These are phyloP conservation scores for Clarias laeviceps DNA, from an alignment of 2,797 vertebrate genomes.

Conservation along the genomic window DNA sequence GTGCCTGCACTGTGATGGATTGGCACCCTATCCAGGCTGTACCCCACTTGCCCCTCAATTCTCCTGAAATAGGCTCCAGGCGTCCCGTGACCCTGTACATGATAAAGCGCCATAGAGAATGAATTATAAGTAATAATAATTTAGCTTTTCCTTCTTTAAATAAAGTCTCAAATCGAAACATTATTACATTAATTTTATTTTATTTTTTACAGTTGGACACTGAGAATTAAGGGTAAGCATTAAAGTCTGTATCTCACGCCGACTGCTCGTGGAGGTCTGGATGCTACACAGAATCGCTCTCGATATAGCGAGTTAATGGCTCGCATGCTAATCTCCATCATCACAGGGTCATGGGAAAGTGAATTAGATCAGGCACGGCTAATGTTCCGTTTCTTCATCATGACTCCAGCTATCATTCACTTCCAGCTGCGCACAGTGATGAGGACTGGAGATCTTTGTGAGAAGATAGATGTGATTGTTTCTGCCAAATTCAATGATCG, in stretches of 20 bases:
- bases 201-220: not conserved
- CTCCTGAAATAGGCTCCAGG: too few relatives aligned
- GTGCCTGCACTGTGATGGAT: too few relatives aligned
- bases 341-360: not conserved
- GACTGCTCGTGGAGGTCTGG: not conserved
- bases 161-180: not conserved
- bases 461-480: too few relatives aligned
- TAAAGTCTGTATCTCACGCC: not conserved
- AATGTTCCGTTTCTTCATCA: slow-evolving; percentile 10
- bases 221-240: not conserved
- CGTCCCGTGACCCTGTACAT: too few relatives aligned
- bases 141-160: not conserved
- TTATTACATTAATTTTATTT: not conserved
- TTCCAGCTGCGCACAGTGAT: not conserved
- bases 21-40: too few relatives aligned
- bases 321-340: not conserved
- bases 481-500: not conserved
- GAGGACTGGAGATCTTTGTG: not conserved
- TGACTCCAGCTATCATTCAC: not conserved
- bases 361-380: slow-evolving; percentile 7
- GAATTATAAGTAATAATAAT: not conserved
- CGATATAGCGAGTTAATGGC: not conserved
- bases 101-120: too few relatives aligned
- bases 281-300: not conserved
- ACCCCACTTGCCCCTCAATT: too few relatives aligned